Conservation (phyloP, 2,888 invertebrate species). For the Hedychridium roseum region DNA sequence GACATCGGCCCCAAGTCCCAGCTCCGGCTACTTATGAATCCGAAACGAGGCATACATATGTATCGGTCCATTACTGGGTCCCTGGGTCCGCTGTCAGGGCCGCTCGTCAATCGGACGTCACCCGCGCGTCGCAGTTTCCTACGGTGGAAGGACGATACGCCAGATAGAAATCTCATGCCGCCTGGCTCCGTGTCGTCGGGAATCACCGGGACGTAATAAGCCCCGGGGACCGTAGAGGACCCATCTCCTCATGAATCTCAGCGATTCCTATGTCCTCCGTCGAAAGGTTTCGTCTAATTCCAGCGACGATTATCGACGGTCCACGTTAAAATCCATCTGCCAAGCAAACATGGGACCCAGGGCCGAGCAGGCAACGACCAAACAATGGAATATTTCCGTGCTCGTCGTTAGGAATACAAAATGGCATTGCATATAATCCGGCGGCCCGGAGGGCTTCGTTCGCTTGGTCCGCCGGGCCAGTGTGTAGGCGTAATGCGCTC, state of each 20-base stretch:
- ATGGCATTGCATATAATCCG: slow-evolving; percentile 45
- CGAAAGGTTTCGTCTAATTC: too few species aligned
- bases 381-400: slow-evolving; percentile 38
- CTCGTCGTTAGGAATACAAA: slow-evolving; percentile 45
- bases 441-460: slow-evolving; percentile 34
- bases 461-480: too few species aligned
- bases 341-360: too few species aligned
- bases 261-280: too few species aligned
- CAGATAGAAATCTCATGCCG: background rate
- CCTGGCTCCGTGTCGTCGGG: background rate
- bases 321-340: too few species aligned
- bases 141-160: background rate
- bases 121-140: slow-evolving; percentile 11
- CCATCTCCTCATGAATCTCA: too few species aligned
- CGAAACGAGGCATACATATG: slow-evolving; percentile 33
- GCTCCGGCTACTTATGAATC: slow-evolving; percentile 36
- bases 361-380: too few species aligned
- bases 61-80: slow-evolving; percentile 38
- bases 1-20: slow-evolving; percentile 25
- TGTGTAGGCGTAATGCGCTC: slow-evolving; percentile 20
- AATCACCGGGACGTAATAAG: too few species aligned
- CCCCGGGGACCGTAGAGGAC: too few species aligned
- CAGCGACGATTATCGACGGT: too few species aligned
- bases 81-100: slow-evolving; percentile 29
- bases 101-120: slow-evolving; percentile 28